Percentiles rank a stretch among this genome's conserved stretches.
Evolutionary conservation across 1,140 invertebrate genomes (phyloP).

Genomic region (Callitettix versicolor): DNA sequence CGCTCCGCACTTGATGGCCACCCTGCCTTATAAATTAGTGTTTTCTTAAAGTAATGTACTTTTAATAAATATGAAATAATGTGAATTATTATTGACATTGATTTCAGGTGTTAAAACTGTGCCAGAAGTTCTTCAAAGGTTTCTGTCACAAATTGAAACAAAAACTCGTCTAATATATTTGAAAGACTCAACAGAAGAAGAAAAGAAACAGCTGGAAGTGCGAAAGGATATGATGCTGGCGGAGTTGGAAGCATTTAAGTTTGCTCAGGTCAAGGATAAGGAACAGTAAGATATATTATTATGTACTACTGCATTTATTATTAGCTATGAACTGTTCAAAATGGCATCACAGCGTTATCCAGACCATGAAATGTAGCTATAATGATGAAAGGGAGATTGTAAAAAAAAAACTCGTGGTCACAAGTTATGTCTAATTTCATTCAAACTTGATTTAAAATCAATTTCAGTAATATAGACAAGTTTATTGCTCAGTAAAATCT

Average conservation of each 20-base stretch:
- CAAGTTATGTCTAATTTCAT: too few relatives aligned
- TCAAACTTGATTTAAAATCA: too few relatives aligned
- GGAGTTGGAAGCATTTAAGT: slow-evolving; percentile 64
- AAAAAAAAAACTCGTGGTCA: not conserved
- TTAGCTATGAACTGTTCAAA: too few relatives aligned
- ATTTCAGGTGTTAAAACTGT: slow-evolving; percentile 51
- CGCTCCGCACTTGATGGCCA: too few relatives aligned
- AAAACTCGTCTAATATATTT: slow-evolving; percentile 53
- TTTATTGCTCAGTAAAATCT: too few relatives aligned
- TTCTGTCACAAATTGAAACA: slow-evolving; percentile 57
- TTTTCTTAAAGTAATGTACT: too few relatives aligned
- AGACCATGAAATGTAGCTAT: not conserved
- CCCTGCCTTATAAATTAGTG: too few relatives aligned
- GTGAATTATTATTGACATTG: too few relatives aligned
- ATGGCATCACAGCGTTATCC: too few relatives aligned
- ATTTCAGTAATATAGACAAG: too few relatives aligned
- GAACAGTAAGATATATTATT: slow-evolving; percentile 48
- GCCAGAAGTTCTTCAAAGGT: slow-evolving; percentile 59
- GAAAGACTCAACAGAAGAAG: slow-evolving; percentile 53
- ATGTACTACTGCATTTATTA: slow-evolving; percentile 6
- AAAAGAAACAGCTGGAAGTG: slow-evolving; percentile 57
- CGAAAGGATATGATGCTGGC: slow-evolving; percentile 51
- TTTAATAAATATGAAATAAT: too few relatives aligned
- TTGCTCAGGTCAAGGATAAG: slow-evolving; percentile 63
- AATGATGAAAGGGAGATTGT: not conserved